These are phyloP conservation scores for Spilosoma lubricipeda DNA, from an alignment of 2,888 invertebrate genomes.

Conservation along the genomic window DNA sequence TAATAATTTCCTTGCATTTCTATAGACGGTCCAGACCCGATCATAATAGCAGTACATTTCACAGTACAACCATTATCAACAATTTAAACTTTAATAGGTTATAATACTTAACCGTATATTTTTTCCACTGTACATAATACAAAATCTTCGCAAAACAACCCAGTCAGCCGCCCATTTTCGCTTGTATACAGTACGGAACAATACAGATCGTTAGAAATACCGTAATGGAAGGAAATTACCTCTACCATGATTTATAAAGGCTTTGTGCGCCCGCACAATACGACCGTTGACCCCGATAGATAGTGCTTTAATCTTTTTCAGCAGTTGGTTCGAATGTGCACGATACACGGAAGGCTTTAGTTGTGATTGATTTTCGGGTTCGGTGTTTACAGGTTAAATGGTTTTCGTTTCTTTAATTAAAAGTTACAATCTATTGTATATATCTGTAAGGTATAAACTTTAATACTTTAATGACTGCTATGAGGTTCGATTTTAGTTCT, in stretches of 20 bases:
- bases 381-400: constrained; percentile 18
- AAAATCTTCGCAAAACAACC: neutral
- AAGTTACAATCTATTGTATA: neutral
- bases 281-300: constrained; percentile 73
- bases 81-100: neutral
- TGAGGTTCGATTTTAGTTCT: no score
- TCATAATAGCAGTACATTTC: neutral
- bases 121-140: neutral
- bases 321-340: constrained; percentile 41
- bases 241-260: constrained; percentile 76
- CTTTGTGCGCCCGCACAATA: constrained; percentile 63
- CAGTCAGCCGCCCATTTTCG: constrained; percentile 42
- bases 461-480: no score
- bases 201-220: constrained; percentile 73
- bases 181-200: constrained; percentile 63
- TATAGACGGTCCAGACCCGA: neutral
- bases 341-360: constrained; percentile 40
- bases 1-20: no score
- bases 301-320: constrained; percentile 68
- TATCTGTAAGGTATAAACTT: neutral
- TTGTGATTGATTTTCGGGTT: constrained; percentile 38
- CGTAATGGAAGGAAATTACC: constrained; percentile 80
- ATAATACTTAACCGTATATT: neutral
- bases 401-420: constrained; percentile 9
- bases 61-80: neutral